Conservation (phyloP, 37 sponge, comb jelly and placozoan species). For the Diacarnus erythraeanus region DNA sequence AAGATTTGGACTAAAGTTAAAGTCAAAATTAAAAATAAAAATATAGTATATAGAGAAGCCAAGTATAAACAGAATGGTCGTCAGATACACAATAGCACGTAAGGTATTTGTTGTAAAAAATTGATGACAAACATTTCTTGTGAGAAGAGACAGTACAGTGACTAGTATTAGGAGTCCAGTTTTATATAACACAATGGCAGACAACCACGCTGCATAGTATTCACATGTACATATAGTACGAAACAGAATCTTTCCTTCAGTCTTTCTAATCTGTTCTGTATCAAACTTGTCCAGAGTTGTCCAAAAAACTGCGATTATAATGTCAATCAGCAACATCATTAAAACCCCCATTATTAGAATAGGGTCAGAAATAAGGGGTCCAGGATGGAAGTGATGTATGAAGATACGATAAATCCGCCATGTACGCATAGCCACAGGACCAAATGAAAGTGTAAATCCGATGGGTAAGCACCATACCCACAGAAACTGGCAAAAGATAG, state of each 20-base stretch:
- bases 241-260: neutral
- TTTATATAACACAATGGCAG: neutral
- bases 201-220: neutral
- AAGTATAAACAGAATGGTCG: neutral
- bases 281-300: neutral
- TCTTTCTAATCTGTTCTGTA: neutral
- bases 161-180: neutral
- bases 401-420: constrained; percentile 30
- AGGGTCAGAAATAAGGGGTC: constrained; percentile 18
- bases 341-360: neutral
- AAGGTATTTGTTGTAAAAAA: neutral
- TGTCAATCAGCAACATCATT: neutral
- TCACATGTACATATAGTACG: neutral
- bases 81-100: constrained; percentile 5
- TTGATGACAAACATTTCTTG: neutral
- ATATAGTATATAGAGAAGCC: neutral
- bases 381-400: constrained; percentile 15
- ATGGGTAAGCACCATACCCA: constrained; percentile 20
- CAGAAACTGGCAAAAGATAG: neutral
- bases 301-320: constrained; percentile 9
- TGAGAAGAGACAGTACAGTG: neutral
- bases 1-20: too few relatives aligned
- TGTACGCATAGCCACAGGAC: constrained; percentile 9
- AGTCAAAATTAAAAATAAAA: too few relatives aligned
- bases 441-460: constrained; percentile 11